Evolutionary conservation across 2,113 vertebrate genomes (phyloP).

Genomic region (Limnothrissa miodon): DNA sequence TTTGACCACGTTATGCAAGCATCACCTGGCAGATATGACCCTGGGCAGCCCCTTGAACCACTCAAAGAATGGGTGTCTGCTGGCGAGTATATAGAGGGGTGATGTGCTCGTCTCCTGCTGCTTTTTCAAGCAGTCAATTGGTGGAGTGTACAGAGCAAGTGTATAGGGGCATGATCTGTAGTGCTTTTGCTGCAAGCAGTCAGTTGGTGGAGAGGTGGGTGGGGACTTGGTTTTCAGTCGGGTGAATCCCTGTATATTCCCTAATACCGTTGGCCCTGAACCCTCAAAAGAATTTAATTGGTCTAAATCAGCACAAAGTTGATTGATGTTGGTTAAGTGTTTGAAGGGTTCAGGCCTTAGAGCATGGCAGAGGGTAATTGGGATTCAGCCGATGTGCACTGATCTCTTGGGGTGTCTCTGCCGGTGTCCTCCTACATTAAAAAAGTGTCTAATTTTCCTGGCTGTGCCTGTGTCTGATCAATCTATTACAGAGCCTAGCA

Average conservation of each 20-base stretch:
- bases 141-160: no score
- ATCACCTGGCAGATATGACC: no score
- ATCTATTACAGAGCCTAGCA: neutral
- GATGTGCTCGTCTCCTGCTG: no score
- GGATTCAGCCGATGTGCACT: neutral
- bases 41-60: no score
- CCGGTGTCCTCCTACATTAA: neutral
- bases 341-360: no score
- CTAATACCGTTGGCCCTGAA: no score
- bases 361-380: no score
- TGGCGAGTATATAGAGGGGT: neutral
- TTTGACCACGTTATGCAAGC: neutral
- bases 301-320: no score
- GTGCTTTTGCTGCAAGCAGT: neutral
- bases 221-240: neutral
- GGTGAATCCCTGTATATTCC: no score
- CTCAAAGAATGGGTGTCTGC: neutral
- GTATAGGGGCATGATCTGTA: neutral
- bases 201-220: neutral
- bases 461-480: neutral
- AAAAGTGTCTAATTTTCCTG: constrained; percentile 2
- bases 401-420: neutral
- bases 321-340: no score
- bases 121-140: no score
- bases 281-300: no score